phyloP scores from a whole-genome alignment of 2,113 vertebrate genomes.

The Anhinga rufa region DNA sequence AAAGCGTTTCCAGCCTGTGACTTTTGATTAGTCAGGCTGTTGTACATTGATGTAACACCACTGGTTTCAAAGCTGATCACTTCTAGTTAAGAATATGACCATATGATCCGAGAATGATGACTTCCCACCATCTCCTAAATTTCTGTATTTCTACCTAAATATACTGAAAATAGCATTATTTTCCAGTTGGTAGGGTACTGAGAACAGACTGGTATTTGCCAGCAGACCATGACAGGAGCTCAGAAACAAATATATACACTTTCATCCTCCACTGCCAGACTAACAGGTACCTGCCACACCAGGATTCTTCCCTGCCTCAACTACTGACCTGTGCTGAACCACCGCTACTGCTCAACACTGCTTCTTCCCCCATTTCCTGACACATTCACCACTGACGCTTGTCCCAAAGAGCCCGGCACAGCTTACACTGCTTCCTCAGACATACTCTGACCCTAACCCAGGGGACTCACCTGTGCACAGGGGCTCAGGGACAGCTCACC shows the following conservation, averaged over 20 bases:
- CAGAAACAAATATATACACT: not conserved
- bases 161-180: not conserved
- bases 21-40: not conserved
- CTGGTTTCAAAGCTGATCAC: not conserved
- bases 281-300: not conserved
- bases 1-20: not conserved
- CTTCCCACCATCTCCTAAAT: not conserved
- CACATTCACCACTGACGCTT: too few relatives aligned
- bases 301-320: not conserved
- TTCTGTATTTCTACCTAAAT: not conserved
- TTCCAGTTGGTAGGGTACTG: not conserved
- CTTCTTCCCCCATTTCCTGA: not conserved
- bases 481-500: not conserved
- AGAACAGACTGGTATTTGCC: not conserved
- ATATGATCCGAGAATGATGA: not conserved
- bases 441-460: fast-evolving
- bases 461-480: not conserved
- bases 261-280: not conserved
- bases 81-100: not conserved
- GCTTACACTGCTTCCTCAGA: not conserved
- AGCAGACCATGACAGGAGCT: not conserved
- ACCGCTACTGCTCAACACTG: not conserved
- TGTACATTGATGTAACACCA: not conserved
- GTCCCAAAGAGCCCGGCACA: not conserved
- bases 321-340: not conserved